These are phyloP conservation scores for Cotesia congregata DNA, from an alignment of 2,888 invertebrate species.

Conservation along the genomic window DNA sequence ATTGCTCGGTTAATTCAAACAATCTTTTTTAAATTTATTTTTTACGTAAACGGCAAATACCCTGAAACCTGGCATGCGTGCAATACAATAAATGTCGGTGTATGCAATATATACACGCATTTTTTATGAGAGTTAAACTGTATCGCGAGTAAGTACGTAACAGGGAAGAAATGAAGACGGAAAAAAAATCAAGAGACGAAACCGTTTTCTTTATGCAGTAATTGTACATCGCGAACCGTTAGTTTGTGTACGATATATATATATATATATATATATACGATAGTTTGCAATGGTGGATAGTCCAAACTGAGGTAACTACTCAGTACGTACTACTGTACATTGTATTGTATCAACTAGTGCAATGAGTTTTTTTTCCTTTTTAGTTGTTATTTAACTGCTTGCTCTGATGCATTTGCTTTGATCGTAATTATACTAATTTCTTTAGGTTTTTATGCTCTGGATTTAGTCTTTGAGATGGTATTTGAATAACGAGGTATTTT, in stretches of 20 bases:
- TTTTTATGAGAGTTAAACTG: background rate
- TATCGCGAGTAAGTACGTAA: background rate
- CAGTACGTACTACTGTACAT: background rate
- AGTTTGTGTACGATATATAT: background rate
- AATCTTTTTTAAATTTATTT: too few species aligned
- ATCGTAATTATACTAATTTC: background rate
- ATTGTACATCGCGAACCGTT: constrained; percentile 34
- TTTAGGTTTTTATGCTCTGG: background rate
- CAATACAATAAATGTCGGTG: background rate
- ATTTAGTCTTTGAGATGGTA: too few species aligned
- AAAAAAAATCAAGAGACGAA: constrained; percentile 23
- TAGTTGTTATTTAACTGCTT: constrained; percentile 26
- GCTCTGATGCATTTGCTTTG: constrained; percentile 24
- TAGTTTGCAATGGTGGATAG: background rate
- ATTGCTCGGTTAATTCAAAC: too few species aligned
- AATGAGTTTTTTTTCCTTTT: constrained; percentile 28
- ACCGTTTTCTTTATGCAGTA: constrained; percentile 30
- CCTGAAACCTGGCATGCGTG: too few species aligned
- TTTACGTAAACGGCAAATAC: too few species aligned
- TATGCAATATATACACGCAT: constrained; percentile 19
- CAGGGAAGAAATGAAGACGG: background rate
- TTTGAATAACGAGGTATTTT: too few species aligned
- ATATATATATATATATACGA: background rate
- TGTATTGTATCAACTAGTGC: constrained; percentile 36
- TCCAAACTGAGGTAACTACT: background rate